Evolutionary conservation across 2,888 invertebrate genomes (phyloP).

Genomic region (Caenorhabditis wallacei): DNA sequence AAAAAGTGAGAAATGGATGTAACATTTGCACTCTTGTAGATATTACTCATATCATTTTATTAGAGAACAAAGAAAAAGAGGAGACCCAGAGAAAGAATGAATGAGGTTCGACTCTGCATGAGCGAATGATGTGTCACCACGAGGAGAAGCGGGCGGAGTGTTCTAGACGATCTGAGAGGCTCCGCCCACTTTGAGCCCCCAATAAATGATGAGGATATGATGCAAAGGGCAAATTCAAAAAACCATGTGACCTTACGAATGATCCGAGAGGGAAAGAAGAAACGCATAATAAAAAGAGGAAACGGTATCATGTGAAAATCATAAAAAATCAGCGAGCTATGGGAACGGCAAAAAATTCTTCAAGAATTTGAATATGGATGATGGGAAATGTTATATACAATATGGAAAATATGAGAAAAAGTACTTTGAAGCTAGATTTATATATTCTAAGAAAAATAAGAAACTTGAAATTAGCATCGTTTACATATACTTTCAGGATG

Average conservation of each 20-base stretch:
- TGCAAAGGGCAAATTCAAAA: too few species aligned
- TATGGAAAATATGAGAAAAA: too few species aligned
- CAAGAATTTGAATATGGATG: too few species aligned
- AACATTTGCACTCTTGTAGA: not conserved
- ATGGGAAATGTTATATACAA: too few species aligned
- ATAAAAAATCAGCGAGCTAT: not conserved
- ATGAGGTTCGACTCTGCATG: too few species aligned
- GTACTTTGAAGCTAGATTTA: too few species aligned
- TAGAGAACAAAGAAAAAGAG: too few species aligned
- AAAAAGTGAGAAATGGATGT: not conserved
- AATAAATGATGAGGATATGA: too few species aligned
- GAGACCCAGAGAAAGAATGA: too few species aligned
- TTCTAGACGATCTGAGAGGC: not conserved
- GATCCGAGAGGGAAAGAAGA: not conserved
- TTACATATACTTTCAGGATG: conserved; percentile 88
- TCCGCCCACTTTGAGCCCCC: not conserved
- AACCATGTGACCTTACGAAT: too few species aligned
- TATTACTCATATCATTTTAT: not conserved
- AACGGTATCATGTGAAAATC: not conserved
- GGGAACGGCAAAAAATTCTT: not conserved
- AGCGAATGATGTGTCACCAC: not conserved
- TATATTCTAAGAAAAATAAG: too few species aligned
- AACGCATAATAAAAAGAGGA: not conserved
- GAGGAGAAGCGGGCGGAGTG: not conserved
- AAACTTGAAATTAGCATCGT: conserved; percentile 1